A percentile compares a stretch with the other conserved stretches of the same genome.
Conservation (phyloP, 64 coral and sea anemone species). For the Montipora efflorescens region DNA sequence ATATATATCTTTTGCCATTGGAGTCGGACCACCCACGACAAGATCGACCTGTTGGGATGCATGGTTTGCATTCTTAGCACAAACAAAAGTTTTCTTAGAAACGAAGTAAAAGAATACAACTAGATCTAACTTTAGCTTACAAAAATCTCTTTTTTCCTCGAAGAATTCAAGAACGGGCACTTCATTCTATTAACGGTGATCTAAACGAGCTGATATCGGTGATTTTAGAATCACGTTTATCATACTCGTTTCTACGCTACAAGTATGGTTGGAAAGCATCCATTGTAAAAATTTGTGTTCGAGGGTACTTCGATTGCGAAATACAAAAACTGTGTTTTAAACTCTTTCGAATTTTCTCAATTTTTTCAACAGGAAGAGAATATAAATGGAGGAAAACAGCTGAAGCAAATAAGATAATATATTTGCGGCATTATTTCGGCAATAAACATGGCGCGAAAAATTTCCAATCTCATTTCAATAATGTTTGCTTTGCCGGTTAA, state of each 20-base stretch:
- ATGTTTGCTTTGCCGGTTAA: conserved; percentile 37
- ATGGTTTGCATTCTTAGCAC: background rate
- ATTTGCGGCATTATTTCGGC: background rate
- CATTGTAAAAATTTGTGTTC: background rate
- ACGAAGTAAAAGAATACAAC: background rate
- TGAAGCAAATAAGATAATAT: background rate
- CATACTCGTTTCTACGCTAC: conserved; percentile 28
- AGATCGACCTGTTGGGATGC: background rate
- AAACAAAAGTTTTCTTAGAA: conserved; percentile 48
- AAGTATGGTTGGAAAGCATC: conserved; percentile 19
- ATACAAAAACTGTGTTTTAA: background rate
- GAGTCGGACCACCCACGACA: background rate
- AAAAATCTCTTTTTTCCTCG: background rate
- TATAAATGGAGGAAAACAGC: background rate
- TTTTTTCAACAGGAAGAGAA: background rate
- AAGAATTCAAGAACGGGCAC: background rate
- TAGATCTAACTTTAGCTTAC: background rate
- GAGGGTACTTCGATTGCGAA: background rate
- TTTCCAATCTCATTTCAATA: conserved; percentile 28
- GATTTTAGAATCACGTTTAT: conserved; percentile 24
- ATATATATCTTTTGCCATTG: background rate
- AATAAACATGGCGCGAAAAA: background rate
- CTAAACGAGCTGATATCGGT: background rate
- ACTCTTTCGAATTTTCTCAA: background rate
- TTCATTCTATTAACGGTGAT: background rate